Conservation (phyloP, 2,113 vertebrate species). For the Spilogale gracilis region DNA sequence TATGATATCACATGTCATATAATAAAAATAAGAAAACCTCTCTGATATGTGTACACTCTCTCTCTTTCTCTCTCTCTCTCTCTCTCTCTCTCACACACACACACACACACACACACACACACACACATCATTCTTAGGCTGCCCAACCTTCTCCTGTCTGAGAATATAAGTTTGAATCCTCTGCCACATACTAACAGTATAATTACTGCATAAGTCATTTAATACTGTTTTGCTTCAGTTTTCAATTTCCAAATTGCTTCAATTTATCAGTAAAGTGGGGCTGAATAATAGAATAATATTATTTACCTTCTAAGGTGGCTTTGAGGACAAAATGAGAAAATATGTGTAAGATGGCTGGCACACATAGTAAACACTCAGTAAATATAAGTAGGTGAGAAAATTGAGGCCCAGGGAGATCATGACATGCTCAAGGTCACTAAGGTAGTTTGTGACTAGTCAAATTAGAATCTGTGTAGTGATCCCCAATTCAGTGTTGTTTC, state of each 20-base stretch:
- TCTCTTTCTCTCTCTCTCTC: background rate
- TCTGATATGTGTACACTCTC: background rate
- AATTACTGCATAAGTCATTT: background rate
- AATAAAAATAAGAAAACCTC: background rate
- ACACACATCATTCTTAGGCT: background rate
- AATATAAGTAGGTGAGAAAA: background rate
- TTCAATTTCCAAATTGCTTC: background rate
- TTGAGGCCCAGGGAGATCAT: background rate
- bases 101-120: background rate
- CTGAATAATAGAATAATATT: background rate
- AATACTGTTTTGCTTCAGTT: background rate
- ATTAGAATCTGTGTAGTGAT: background rate
- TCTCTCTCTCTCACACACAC: fast-evolving
- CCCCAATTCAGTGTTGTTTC: background rate
- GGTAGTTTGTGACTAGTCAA: background rate
- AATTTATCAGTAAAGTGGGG: background rate
- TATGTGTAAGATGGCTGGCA: background rate
- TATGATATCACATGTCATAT: background rate
- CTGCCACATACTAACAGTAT: background rate
- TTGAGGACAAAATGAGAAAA: conserved; percentile 35
- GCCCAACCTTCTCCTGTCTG: background rate
- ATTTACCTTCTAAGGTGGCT: background rate
- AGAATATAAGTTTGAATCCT: background rate
- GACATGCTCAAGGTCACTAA: background rate
- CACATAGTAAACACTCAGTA: background rate